Evolutionary conservation across 2,888 invertebrate species (phyloP).

Genomic region (Thysanoteuthis rhombus): DNA sequence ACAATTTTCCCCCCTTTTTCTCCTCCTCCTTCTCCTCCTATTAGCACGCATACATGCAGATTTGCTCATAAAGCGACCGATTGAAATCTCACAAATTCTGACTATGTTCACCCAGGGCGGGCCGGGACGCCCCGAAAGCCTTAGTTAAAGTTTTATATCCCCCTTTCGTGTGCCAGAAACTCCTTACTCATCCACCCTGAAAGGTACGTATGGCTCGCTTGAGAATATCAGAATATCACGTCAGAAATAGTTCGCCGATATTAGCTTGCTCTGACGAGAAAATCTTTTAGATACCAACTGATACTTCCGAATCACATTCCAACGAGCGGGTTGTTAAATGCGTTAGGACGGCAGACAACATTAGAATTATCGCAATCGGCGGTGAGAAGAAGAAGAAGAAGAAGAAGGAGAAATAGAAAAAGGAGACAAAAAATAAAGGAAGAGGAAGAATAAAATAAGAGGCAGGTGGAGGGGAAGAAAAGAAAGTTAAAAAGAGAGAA

Average conservation of each 20-base stretch:
- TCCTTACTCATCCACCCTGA: background rate
- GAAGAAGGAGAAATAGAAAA: no score
- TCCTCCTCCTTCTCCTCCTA: background rate
- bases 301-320: background rate
- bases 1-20: background rate
- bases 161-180: background rate
- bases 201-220: background rate
- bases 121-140: background rate
- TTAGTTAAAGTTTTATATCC: background rate
- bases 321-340: background rate
- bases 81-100: background rate
- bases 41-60: background rate
- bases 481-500: no score
- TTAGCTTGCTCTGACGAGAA: background rate
- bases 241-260: background rate
- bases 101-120: background rate
- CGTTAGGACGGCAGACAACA: background rate
- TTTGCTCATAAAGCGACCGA: background rate
- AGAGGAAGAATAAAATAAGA: no score
- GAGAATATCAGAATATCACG: background rate
- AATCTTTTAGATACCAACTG: background rate
- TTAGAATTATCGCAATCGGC: background rate
- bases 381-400: no score
- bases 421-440: no score
- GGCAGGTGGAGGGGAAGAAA: no score